Evolutionary conservation across 2,888 invertebrate genomes (phyloP).

Genomic region (Cerastoderma edule): DNA sequence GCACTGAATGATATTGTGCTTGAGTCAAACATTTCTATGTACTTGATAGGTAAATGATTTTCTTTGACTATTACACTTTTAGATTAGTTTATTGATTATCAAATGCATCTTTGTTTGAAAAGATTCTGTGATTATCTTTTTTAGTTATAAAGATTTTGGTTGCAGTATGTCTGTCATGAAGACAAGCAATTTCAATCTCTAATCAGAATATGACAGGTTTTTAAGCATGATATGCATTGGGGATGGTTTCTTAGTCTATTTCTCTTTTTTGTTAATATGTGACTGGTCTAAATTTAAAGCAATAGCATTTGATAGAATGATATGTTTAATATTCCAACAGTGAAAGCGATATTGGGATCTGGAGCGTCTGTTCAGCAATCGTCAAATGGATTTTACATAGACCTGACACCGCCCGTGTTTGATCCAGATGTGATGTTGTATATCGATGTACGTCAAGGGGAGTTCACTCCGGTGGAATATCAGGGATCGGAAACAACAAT

Average conservation of each 20-base stretch:
- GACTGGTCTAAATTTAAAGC: conserved; percentile 6
- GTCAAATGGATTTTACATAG: conserved; percentile 69
- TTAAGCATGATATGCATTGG: too few relatives aligned
- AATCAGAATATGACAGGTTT: too few relatives aligned
- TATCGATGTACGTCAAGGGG: conserved; percentile 67
- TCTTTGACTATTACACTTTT: too few relatives aligned
- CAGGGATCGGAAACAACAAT: conserved; percentile 67
- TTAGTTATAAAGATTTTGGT: too few relatives aligned
- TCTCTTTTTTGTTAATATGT: too few relatives aligned
- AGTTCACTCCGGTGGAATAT: conserved; percentile 60
- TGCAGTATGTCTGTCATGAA: too few relatives aligned
- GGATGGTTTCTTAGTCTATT: too few relatives aligned
- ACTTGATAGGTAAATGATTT: conserved; percentile 44
- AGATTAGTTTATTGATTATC: too few relatives aligned
- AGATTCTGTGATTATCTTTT: too few relatives aligned
- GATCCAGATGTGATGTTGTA: conserved; percentile 57
- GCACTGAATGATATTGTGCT: conserved; percentile 35
- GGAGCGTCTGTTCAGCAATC: conserved; percentile 54
- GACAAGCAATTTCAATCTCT: too few relatives aligned
- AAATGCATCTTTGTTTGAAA: too few relatives aligned
- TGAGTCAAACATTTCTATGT: conserved; percentile 25
- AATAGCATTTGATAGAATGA: not conserved
- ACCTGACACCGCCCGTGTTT: conserved; percentile 62
- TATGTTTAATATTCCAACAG: conserved; percentile 42
- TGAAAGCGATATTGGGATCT: conserved; percentile 68